phyloP scores from a whole-genome alignment of 2,888 invertebrate species.

The Rotaria macrura region DNA sequence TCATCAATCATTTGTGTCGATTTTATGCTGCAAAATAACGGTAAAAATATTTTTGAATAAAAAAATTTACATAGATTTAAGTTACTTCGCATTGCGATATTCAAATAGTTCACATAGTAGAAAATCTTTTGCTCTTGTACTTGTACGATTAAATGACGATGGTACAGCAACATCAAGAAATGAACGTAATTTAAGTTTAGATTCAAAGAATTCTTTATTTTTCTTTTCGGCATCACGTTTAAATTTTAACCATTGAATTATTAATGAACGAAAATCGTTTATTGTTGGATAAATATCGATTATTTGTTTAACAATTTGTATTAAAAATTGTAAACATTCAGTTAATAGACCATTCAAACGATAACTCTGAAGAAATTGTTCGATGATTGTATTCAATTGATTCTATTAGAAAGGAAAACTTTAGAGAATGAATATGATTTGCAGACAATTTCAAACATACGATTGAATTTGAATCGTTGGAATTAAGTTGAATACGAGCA shows the following conservation, averaged over 20 bases:
- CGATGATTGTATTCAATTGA: neutral
- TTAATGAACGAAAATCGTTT: constrained; percentile 5
- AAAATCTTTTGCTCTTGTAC: neutral
- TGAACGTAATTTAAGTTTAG: neutral
- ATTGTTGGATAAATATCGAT: neutral
- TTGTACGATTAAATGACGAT: neutral
- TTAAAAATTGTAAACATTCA: neutral
- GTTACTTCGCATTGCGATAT: constrained; percentile 2
- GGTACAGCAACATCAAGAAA: neutral
- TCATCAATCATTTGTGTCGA: neutral
- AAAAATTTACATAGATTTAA: no score
- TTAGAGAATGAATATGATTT: no score
- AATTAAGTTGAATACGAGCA: neutral
- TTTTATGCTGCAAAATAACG: no score
- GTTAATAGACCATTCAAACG: neutral
- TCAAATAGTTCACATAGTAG: neutral
- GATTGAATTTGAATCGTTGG: neutral
- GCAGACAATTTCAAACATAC: neutral
- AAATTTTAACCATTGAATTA: constrained; percentile 18
- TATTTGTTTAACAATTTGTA: neutral
- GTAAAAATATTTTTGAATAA: no score
- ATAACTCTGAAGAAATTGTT: constrained; percentile 17
- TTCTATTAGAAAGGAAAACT: neutral
- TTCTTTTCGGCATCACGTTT: constrained; percentile 14
- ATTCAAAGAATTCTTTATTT: neutral